A percentile compares a stretch with the other conserved stretches of the same genome.
These are phyloP conservation scores for Neodon shergylaensis DNA, from an alignment of 2,113 vertebrate genomes.

Conservation along the genomic window DNA sequence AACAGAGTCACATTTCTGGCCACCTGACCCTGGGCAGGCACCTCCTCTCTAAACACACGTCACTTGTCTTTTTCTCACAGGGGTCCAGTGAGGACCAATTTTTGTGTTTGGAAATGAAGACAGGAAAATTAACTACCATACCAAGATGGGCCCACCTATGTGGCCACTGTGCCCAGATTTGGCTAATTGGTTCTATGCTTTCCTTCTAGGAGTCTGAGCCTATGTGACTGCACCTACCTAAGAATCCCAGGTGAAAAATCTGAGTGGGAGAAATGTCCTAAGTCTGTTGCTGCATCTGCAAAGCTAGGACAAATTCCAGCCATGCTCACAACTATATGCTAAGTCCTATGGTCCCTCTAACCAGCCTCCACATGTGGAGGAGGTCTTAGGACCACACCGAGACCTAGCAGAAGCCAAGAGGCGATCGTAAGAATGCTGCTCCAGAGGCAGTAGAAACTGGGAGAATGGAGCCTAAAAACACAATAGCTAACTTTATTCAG, in stretches of 20 bases:
- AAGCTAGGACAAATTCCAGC: background rate
- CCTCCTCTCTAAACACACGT: background rate
- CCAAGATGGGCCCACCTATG: background rate
- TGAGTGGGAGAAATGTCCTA: background rate
- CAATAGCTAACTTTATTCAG: background rate
- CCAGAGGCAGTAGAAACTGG: background rate
- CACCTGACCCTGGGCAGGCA: background rate
- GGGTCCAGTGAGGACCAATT: background rate
- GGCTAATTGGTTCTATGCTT: background rate
- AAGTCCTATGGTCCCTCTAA: background rate
- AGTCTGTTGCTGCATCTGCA: background rate
- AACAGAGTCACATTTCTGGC: background rate
- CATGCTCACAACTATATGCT: background rate
- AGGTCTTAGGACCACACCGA: background rate
- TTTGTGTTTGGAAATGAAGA: background rate
- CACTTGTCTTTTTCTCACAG: background rate
- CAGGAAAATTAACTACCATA: background rate
- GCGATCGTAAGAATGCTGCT: background rate
- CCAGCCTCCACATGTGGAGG: background rate
- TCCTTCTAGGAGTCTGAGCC: background rate
- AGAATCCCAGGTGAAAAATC: background rate
- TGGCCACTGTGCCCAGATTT: background rate
- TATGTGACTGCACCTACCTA: background rate
- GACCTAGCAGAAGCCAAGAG: background rate
- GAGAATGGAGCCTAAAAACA: background rate